Conservation (phyloP, 2,888 invertebrate species). For the Pyrocoelia pectoralis region DNA sequence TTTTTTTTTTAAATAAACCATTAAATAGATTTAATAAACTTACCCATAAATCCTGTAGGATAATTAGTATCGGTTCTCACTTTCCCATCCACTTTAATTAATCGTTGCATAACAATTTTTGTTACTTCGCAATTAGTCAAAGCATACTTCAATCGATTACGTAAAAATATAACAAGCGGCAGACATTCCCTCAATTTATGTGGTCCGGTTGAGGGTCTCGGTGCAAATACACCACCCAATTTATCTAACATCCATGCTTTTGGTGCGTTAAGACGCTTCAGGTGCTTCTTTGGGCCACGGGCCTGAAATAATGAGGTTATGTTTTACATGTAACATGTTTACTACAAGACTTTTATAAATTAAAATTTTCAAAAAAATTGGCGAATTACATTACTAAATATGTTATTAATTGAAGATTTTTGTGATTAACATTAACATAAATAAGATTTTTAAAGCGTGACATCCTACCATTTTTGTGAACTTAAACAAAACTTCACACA, state of each 20-base stretch:
- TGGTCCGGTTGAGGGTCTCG: conserved; percentile 96
- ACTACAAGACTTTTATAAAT: neutral
- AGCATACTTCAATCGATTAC: conserved; percentile 98
- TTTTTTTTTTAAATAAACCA: conserved; percentile 6
- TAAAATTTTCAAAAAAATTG: too few relatives aligned
- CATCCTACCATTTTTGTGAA: neutral
- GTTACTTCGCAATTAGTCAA: conserved; percentile 95
- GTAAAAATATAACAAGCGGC: conserved; percentile 94
- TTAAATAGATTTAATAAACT: conserved; percentile 55
- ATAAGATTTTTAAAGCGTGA: neutral
- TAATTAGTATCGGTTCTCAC: conserved; percentile 97
- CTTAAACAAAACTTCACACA: neutral
- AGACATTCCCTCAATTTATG: conserved; percentile 97
- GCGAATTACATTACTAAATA: too few relatives aligned
- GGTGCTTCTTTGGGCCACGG: conserved; percentile 98
- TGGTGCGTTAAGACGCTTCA: conserved; percentile 98
- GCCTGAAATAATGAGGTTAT: conserved; percentile 68
- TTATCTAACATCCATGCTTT: conserved; percentile 99
- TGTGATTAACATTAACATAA: neutral
- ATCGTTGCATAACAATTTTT: conserved; percentile 97
- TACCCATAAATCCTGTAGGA: conserved; percentile 99
- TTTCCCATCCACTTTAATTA: conserved; percentile 98
- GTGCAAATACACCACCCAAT: conserved; percentile 96
- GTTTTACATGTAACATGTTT: neutral
- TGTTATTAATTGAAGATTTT: too few relatives aligned